Evolutionary conservation across 2,888 invertebrate species (phyloP).

Genomic region (Tenodera sinensis): DNA sequence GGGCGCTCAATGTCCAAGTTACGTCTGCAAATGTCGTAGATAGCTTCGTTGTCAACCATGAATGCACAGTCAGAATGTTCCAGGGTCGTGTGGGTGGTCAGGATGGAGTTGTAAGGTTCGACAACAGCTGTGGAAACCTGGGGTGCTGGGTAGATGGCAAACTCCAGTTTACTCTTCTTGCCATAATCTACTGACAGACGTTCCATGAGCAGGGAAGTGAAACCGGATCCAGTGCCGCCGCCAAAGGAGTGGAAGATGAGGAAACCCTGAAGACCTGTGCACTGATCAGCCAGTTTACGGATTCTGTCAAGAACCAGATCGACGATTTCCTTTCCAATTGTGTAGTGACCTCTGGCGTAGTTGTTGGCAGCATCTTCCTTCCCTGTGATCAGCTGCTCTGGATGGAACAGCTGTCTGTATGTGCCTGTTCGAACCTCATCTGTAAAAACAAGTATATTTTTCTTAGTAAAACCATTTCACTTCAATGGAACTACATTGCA

Average conservation of each 20-base stretch:
- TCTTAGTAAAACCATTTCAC: too few species aligned
- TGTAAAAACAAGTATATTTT: constrained; percentile 26
- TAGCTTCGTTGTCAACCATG: constrained; percentile 54
- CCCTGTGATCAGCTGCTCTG: constrained; percentile 92
- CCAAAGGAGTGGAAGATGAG: constrained; percentile 62
- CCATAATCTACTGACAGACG: constrained; percentile 62
- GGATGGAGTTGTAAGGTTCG: constrained; percentile 58
- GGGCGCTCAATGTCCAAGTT: constrained; percentile 58
- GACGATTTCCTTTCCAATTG: constrained; percentile 58
- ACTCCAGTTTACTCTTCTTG: constrained; percentile 61
- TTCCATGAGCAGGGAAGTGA: constrained; percentile 64
- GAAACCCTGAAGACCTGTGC: constrained; percentile 57
- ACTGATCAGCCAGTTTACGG: constrained; percentile 54
- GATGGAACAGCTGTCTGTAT: constrained; percentile 60
- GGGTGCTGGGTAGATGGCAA: constrained; percentile 64
- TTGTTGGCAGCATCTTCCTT: constrained; percentile 98
- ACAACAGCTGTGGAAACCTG: constrained; percentile 47
- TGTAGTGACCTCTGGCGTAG: constrained; percentile 91
- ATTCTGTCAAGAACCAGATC: constrained; percentile 55
- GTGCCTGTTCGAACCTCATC: constrained; percentile 91
- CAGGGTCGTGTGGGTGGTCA: constrained; percentile 58
- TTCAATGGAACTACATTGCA: too few species aligned
- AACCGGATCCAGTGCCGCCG: constrained; percentile 61
- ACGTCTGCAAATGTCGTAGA: constrained; percentile 56
- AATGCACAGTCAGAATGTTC: constrained; percentile 64